Evolutionary conservation across 2,113 vertebrate genomes (phyloP), one percentile per base, ranked within the genome.

Genomic region (Ibidorhyncha struthersii): DNA sequence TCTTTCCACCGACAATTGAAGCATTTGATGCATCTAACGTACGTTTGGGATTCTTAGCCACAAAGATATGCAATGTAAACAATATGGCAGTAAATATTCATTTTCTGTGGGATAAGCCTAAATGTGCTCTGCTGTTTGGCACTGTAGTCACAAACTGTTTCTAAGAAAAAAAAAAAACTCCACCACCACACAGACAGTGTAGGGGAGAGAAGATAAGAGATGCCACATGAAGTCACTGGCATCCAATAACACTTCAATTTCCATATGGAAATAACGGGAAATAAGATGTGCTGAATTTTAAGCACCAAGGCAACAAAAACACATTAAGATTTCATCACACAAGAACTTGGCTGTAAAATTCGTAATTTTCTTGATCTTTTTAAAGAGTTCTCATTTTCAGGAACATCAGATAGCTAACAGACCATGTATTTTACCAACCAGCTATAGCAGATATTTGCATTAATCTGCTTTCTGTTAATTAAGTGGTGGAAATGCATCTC

Each of bases 231-330:
- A 95, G 91, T 87, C 94, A 93, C 65, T 82, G 63, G 56, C 95
- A 96, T 92, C 77, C 94, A 94, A 4, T 34, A 93, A 65, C 89
- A 76, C 85, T 97, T 90, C 86, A 88, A 91, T 94, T 92, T 77
- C 94, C 95, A 94, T 85, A 96, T 77, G 89, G 91, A 96, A 97
- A 92, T 83, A 86, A 78, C 38, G 71, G 76, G 88, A 94, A 94
- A 92, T 72, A 95, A 95, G 93, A 95, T 74, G 89, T 62, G 88
- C 90, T 63, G 63, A 78, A 93, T 95, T 94, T 86, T 53, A 81
- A 93, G 92, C 89, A 92, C 92, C 92, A 90, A 96, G 92, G 94
- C 93, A 97, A 97, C 95, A 93, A 94, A 97, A 97, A 76, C 80
- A 89, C 88, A 92, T 97, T 95, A 96, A 91, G 91, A 95, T 94